Base-by-base conservation (phyloP, 2,888 invertebrate species). In the Drosophila vallismaia region DNA sequence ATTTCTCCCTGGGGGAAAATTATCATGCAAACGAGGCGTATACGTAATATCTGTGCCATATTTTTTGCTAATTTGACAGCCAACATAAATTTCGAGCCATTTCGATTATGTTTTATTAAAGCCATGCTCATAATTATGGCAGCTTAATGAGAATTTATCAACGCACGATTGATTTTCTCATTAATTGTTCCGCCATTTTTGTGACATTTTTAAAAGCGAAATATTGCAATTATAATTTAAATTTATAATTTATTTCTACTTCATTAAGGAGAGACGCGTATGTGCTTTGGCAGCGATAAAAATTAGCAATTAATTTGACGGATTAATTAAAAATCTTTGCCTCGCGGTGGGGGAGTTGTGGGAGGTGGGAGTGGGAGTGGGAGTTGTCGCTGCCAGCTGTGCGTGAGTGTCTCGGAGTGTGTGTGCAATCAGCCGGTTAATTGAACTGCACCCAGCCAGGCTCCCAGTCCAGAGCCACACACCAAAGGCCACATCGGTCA, bases 371-470 rank as follows among this genome's bases (percentile, higher is more conserved):
- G 12, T 45, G 52, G 36, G 36, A n/a, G 45, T 56, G 70, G 78
- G 66, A 31, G 64, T 71, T 72, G 77, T 78, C 51, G 55, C 45
- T 49, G 62, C 56, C 58, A 70, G 52, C 12, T 38, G 45, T 44
- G 42, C 50, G 70, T 28, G 66, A 31, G 63, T 73, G 75, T 77
- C 74, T 51, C 51, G 40, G 33, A 53, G 54, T 58, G 62, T 64
- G 70, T 74, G 85, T 58, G 69, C 85, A 84, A 81, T 81, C 85
- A 81, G 71, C 75, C 82, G 82, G 63, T 86, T 84, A 83, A 86
- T 83, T 83, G 78, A 86, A 86, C 86, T 86, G 86, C 82, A 86
- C 86, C 82, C 86, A 86, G 51, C 44, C 44, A 40, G 24, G 51
- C 52, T 19, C 19, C 19, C 19, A 19, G 19, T 19, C 19, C 2